These are phyloP conservation scores for Jordanella pulchra DNA, from an alignment of 2,797 vertebrate genomes.

Conservation along the genomic window DNA sequence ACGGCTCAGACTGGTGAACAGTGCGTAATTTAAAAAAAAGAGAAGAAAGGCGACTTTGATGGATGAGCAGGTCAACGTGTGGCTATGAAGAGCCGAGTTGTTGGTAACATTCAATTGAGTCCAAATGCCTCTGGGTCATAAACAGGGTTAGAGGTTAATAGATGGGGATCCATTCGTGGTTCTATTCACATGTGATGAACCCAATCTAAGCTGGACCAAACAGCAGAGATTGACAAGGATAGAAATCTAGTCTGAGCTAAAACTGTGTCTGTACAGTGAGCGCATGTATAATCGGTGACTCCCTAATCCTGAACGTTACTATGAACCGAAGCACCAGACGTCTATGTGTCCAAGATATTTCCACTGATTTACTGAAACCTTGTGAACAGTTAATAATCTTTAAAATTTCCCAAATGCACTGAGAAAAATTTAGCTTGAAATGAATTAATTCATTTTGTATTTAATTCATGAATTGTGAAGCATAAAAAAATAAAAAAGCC, in stretches of 20 bases:
- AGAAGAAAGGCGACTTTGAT: conserved; percentile 70
- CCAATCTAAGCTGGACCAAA: conserved; percentile 59
- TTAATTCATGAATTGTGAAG: background rate
- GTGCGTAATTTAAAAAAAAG: conserved; percentile 74
- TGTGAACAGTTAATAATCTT: too few species aligned
- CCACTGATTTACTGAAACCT: background rate
- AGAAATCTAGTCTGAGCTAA: conserved; percentile 28
- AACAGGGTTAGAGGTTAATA: conserved; percentile 75
- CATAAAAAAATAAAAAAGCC: background rate
- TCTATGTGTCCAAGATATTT: background rate
- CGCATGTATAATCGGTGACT: background rate
- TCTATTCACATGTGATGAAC: conserved; percentile 66
- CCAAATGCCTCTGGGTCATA: conserved; percentile 77
- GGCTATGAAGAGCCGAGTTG: conserved; percentile 69
- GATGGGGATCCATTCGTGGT: conserved; percentile 59
- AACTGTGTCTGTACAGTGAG: background rate
- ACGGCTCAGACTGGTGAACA: conserved; percentile 60
- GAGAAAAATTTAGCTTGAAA: background rate
- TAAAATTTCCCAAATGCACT: background rate
- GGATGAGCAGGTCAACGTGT: conserved; percentile 69
- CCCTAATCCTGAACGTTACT: background rate
- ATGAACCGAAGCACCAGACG: background rate
- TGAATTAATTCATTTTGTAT: background rate
- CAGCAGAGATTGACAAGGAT: conserved; percentile 35
- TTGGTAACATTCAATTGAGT: conserved; percentile 80